Evolutionary conservation across 2,113 vertebrate genomes (phyloP).

Genomic region (Hippocampus barbouri): DNA sequence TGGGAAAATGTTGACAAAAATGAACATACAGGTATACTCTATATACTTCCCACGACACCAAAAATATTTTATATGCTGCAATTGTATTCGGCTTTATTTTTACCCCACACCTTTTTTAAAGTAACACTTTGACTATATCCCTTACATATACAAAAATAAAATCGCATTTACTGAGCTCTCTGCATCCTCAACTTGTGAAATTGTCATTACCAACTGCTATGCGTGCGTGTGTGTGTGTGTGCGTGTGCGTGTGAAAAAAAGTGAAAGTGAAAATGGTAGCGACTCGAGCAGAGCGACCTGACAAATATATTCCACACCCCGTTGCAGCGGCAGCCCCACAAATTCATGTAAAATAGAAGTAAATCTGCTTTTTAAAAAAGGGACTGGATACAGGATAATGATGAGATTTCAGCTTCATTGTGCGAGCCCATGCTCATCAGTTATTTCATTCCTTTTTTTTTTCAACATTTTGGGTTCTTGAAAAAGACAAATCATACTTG

Average conservation of each 20-base stretch:
- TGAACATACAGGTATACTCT: background rate
- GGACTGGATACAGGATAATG: slow-evolving; percentile 68
- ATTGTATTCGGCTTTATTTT: slow-evolving; percentile 20
- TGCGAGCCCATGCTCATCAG: slow-evolving; percentile 61
- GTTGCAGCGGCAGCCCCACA: slow-evolving; percentile 46
- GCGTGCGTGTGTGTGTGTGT: background rate
- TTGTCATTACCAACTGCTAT: slow-evolving; percentile 28
- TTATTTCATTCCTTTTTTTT: slow-evolving; percentile 59
- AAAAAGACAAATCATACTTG: slow-evolving; percentile 33
- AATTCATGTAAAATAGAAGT: slow-evolving; percentile 68
- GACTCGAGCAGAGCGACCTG: slow-evolving; percentile 46
- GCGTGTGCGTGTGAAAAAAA: background rate
- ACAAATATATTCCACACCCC: slow-evolving; percentile 67
- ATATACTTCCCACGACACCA: slow-evolving; percentile 5
- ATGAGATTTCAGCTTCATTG: slow-evolving; percentile 69
- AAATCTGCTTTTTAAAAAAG: slow-evolving; percentile 66
- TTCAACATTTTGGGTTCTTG: slow-evolving; percentile 17
- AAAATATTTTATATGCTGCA: slow-evolving; percentile 2
- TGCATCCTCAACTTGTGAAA: slow-evolving; percentile 27
- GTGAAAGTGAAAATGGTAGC: slow-evolving; percentile 42
- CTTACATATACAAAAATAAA: slow-evolving; percentile 13
- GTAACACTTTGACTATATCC: background rate
- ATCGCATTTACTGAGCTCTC: slow-evolving; percentile 10
- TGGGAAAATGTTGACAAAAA: background rate
- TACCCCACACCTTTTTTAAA: slow-evolving; percentile 7